A percentile compares a stretch with the other conserved stretches of the same genome.
These are phyloP conservation scores for Psilanteris sp. DNA, from an alignment of 1,140 invertebrate genomes.

Conservation along the genomic window DNA sequence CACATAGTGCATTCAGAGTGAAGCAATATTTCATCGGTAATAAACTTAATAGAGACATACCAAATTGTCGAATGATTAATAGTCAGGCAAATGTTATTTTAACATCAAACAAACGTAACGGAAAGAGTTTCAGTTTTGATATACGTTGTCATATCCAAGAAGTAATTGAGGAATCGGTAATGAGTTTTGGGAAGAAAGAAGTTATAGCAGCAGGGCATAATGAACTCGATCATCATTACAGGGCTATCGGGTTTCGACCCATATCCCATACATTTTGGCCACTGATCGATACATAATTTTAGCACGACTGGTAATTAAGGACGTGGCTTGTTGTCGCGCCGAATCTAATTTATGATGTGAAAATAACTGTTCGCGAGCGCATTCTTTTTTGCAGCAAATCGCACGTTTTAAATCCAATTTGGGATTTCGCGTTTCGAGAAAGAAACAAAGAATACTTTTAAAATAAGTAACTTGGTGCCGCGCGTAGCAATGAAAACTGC, in stretches of 20 bases:
- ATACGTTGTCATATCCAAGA: slow-evolving; percentile 30
- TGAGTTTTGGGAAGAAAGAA: slow-evolving; percentile 40
- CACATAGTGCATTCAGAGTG: no score
- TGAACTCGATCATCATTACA: slow-evolving; percentile 49
- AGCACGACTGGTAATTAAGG: slow-evolving; percentile 56
- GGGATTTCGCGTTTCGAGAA: not conserved
- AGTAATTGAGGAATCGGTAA: slow-evolving; percentile 58
- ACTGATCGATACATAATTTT: slow-evolving; percentile 55
- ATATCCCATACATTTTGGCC: slow-evolving; percentile 46
- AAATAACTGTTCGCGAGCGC: slow-evolving; percentile 24
- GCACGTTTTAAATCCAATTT: not conserved
- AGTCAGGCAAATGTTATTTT: slow-evolving; percentile 16
- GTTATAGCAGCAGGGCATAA: slow-evolving; percentile 21
- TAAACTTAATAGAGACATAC: slow-evolving; percentile 45
- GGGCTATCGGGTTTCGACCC: slow-evolving; percentile 41
- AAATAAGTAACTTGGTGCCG: no score
- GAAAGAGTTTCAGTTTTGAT: slow-evolving; percentile 15
- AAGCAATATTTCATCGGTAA: slow-evolving; percentile 26
- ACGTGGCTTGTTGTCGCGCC: slow-evolving; percentile 27
- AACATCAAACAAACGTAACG: slow-evolving; percentile 28
- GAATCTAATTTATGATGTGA: slow-evolving; percentile 52
- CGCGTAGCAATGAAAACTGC: no score
- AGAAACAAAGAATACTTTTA: no score
- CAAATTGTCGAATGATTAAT: slow-evolving; percentile 38
- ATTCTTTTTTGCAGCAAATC: slow-evolving; percentile 3